phyloP scores from a whole-genome alignment of 2,113 vertebrate genomes.

The Triplophysa dalaica region DNA sequence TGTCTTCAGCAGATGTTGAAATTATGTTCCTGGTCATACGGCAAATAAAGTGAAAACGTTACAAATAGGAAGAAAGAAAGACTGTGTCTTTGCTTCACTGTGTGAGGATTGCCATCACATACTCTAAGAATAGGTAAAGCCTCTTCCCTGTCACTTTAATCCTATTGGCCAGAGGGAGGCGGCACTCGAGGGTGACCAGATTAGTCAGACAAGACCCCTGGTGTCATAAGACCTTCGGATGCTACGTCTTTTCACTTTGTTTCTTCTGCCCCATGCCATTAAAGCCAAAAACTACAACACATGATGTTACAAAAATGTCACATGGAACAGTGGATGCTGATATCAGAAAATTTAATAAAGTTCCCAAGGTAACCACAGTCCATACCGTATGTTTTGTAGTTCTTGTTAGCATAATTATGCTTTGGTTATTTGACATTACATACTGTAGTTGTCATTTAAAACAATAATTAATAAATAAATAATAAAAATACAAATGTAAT shows the following conservation, averaged over 20 bases:
- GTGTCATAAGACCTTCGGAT: neutral
- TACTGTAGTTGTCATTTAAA: too few relatives aligned
- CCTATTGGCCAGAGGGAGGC: conserved; percentile 64
- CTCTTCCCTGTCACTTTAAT: conserved; percentile 71
- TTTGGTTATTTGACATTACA: too few relatives aligned
- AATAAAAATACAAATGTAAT: too few relatives aligned
- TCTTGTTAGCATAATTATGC: too few relatives aligned
- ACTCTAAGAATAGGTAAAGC: conserved; percentile 71
- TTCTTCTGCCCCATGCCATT: neutral
- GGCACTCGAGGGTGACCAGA: conserved; percentile 68
- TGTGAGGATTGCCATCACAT: conserved; percentile 45
- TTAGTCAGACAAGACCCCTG: conserved; percentile 69
- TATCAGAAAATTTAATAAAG: neutral
- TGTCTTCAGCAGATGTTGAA: conserved; percentile 24
- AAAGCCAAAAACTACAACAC: neutral
- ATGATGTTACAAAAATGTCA: neutral
- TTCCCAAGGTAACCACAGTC: neutral
- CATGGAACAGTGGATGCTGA: neutral
- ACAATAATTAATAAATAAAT: too few relatives aligned
- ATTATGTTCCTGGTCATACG: neutral
- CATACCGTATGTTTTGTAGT: too few relatives aligned
- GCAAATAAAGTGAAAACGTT: neutral
- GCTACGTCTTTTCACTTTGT: neutral
- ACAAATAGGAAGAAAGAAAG: conserved; percentile 43
- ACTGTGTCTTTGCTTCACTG: neutral